Conservation (phyloP, 1,140 invertebrate species). For the Ceratina australensis region DNA sequence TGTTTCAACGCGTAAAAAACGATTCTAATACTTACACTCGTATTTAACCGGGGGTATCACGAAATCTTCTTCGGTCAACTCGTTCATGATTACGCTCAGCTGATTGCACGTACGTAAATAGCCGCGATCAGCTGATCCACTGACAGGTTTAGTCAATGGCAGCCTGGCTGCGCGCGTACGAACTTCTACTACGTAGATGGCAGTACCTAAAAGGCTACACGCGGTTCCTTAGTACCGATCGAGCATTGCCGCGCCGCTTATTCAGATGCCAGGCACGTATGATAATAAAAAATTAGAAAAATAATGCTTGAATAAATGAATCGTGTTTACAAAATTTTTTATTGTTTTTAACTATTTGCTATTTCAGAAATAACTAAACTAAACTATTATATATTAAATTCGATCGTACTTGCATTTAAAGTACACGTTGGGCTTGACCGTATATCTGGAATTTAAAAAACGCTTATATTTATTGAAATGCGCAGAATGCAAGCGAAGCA, state of each 20-base stretch:
- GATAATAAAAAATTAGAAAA: not conserved
- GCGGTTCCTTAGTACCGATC: conserved; percentile 24
- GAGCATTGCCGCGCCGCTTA: not conserved
- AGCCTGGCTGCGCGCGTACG: conserved; percentile 43
- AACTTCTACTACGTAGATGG: conserved; percentile 58
- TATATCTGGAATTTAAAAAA: no score
- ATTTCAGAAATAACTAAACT: no score
- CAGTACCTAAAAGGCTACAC: conserved; percentile 43
- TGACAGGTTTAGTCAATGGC: conserved; percentile 64
- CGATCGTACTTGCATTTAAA: no score
- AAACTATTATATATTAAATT: no score
- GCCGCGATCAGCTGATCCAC: conserved; percentile 72
- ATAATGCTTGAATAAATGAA: not conserved
- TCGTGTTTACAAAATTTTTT: no score
- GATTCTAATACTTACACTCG: conserved; percentile 83
- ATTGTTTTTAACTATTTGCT: no score
- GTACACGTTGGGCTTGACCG: no score
- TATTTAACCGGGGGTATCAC: conserved; percentile 83
- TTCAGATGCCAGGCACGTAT: no score
- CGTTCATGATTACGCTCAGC: conserved; percentile 75
- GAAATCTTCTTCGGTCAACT: conserved; percentile 81
- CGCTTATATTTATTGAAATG: no score
- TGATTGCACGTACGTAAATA: conserved; percentile 68
- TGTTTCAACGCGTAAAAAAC: not conserved
- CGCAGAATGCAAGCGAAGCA: no score